Evolutionary conservation across 53 echinoderm and acorn worm genomes (phyloP), one percentile per base, ranked within the genome.

Genomic region (Patiria pectinifera): DNA sequence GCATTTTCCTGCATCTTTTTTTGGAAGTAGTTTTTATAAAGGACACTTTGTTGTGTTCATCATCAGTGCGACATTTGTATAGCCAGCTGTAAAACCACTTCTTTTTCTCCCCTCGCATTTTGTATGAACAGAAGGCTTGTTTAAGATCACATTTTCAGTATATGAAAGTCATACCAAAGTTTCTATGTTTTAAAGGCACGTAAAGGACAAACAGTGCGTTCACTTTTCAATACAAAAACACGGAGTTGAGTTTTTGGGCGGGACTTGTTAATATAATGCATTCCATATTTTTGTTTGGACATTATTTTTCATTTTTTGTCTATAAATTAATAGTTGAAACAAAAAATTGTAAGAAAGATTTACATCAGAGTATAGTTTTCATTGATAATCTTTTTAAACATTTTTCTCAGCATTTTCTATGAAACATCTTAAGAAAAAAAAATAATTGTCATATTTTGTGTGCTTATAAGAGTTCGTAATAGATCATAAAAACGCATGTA

Each of bases 151-250:
- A 77, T 84, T 86, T 84, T 92, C 83, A 87, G 76, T 89, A 88
- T 74, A 70, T 62, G 77, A 91, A 92, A 60, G 48, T 93, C 85
- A 95, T 89, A 95, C 95, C 95, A 95, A 95, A 95, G 95, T 95
- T 95, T 90, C 92, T 93, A 85, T 92, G 84, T 92, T 94, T 94
- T 92, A 16, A 82, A 83, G 87, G 83, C 83, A 83, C 69, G 59
- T 61, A 83, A 35, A 74, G 48, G 78, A 82, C 21, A 82, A 43
- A 22, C 21, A 78, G 23, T 78, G 59, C 76, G 76, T 76, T 87
- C 78, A 87, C 80, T 22, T 66, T 69, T 69, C 58, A 24, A 26
- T 21, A 60, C 11, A 89, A 66, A 90, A 90, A 62, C 62, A 89
- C 62, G 90, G 16, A 48, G n/a, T 71, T 81, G 80, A 80, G 63